A percentile compares a stretch with the other conserved stretches of the same genome.
Conservation (phyloP, 2,797 vertebrate species). For the Periophthalmus magnuspinnatus region DNA sequence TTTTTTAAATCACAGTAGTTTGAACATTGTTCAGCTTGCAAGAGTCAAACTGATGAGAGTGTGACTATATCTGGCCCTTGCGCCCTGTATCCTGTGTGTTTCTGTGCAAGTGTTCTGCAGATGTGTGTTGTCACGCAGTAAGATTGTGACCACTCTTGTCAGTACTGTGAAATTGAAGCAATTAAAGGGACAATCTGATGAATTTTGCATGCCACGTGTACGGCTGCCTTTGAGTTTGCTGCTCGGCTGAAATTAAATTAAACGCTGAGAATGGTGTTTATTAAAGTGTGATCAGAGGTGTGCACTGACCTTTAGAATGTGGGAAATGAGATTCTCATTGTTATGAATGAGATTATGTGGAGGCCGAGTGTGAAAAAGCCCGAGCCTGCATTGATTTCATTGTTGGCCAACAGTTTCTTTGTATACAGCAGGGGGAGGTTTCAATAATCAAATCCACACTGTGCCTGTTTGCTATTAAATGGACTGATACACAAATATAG, state of each 20-base stretch:
- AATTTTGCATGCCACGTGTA: constrained; percentile 71
- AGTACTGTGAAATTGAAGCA: constrained; percentile 75
- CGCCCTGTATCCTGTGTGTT: constrained; percentile 17
- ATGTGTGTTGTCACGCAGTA: constrained; percentile 32
- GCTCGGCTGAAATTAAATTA: constrained; percentile 79
- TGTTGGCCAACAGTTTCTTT: constrained; percentile 70
- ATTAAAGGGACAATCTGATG: constrained; percentile 74
- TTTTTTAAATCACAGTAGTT: too few relatives aligned
- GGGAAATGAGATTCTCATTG: constrained; percentile 80
- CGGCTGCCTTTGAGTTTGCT: constrained; percentile 69
- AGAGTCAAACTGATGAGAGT: background rate
- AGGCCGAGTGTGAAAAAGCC: constrained; percentile 59
- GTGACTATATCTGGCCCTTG: constrained; percentile 41
- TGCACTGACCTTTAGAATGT: constrained; percentile 81
- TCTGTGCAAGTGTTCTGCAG: constrained; percentile 33
- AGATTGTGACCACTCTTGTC: constrained; percentile 66
- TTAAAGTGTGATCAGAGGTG: constrained; percentile 83
- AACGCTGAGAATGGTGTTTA: constrained; percentile 80
- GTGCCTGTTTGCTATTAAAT: constrained; percentile 74
- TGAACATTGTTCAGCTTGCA: too few relatives aligned
- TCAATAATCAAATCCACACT: constrained; percentile 77
- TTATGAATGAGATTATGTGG: constrained; percentile 79
- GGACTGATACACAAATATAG: constrained; percentile 67
- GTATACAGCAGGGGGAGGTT: constrained; percentile 68
- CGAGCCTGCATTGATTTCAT: constrained; percentile 64